Percentiles rank a stretch among this genome's conserved stretches.
These are phyloP conservation scores for Ophthalmolycus amberensis DNA, from an alignment of 2,113 vertebrate species.

Conservation along the genomic window DNA sequence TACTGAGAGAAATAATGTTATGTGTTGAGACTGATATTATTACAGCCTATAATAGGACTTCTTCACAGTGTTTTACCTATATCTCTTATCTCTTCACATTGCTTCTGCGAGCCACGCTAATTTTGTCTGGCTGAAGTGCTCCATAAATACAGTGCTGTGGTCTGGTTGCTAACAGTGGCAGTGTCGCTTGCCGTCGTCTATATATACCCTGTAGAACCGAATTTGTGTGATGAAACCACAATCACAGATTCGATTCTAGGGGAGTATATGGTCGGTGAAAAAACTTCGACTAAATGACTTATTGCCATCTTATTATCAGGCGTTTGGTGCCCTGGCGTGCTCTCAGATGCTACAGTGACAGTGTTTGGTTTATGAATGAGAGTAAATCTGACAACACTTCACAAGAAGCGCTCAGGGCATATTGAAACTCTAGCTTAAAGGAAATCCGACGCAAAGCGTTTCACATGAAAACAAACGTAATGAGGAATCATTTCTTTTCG, in stretches of 20 bases:
- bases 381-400: constrained; percentile 52
- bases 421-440: constrained; percentile 36
- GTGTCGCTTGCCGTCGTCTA: constrained; percentile 81
- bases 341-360: constrained; percentile 30
- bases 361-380: constrained; percentile 11
- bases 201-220: constrained; percentile 95
- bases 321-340: constrained; percentile 11
- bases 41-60: not conserved
- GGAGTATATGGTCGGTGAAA: constrained; percentile 99
- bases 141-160: constrained; percentile 4
- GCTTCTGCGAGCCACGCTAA: constrained; percentile 13
- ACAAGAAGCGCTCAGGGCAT: not conserved
- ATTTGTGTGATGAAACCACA: constrained; percentile 91
- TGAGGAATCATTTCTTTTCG: constrained; percentile 1
- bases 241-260: constrained; percentile 99
- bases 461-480: constrained; percentile 13
- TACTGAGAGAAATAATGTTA: not conserved
- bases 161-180: not conserved
- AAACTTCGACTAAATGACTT: constrained; percentile 88
- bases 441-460: constrained; percentile 40
- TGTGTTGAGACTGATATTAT: not conserved
- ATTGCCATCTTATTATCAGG: constrained; percentile 15
- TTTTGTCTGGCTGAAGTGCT: not conserved
- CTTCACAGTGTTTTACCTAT: not conserved
- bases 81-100: not conserved